phyloP scores from a whole-genome alignment of 1,140 invertebrate species.

The Aricia agestis region DNA sequence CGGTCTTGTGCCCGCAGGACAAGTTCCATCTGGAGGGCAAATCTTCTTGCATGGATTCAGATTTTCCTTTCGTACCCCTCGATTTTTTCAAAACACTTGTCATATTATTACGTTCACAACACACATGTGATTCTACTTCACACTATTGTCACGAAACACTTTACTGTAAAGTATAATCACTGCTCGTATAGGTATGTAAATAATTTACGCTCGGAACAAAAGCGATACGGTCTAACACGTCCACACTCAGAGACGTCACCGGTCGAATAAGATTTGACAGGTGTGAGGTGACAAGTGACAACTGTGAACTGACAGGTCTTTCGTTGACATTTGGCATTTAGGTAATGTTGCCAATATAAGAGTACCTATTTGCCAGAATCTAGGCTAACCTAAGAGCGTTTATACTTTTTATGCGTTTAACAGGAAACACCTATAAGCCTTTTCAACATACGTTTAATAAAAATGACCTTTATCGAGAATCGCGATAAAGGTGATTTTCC shows the following conservation, averaged over 20 bases:
- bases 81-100: slow-evolving; percentile 73
- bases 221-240: not conserved
- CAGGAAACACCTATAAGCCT: too few species aligned
- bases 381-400: too few species aligned
- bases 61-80: slow-evolving; percentile 68
- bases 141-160: slow-evolving; percentile 38
- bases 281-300: not conserved
- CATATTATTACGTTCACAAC: slow-evolving; percentile 63
- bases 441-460: too few species aligned
- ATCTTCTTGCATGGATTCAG: slow-evolving; percentile 72
- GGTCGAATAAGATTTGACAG: not conserved
- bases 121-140: slow-evolving; percentile 40
- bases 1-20: slow-evolving; percentile 73
- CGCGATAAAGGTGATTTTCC: too few species aligned
- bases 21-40: slow-evolving; percentile 58
- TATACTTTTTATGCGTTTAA: too few species aligned
- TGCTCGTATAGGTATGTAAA: slow-evolving; percentile 15
- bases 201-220: slow-evolving; percentile 6
- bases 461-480: too few species aligned
- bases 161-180: slow-evolving; percentile 27
- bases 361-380: not conserved
- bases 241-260: not conserved
- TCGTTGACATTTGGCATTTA: not conserved
- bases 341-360: not conserved
- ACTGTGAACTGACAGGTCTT: not conserved